A percentile compares a stretch with the other conserved stretches of the same genome.
These are phyloP conservation scores for Cerastis leucographa DNA, from an alignment of 2,888 invertebrate species.

Conservation along the genomic window DNA sequence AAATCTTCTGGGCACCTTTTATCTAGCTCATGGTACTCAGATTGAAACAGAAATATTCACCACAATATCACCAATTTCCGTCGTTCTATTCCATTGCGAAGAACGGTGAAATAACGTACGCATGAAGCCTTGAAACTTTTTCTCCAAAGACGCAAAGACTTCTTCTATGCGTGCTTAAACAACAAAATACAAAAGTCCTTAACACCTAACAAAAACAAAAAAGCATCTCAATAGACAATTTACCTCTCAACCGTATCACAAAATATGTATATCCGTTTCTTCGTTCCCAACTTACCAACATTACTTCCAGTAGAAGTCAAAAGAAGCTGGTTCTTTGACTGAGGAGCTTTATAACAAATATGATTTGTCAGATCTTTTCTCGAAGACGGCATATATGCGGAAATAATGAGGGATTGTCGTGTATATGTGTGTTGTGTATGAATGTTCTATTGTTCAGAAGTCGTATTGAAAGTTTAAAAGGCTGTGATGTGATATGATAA, in stretches of 20 bases:
- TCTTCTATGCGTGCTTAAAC: neutral
- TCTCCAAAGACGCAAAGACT: neutral
- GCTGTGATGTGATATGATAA: conserved; percentile 13
- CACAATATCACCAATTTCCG: neutral
- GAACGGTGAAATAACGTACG: neutral
- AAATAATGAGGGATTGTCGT: conserved; percentile 36
- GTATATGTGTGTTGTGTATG: neutral
- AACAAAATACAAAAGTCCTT: neutral
- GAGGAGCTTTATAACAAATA: conserved; percentile 53
- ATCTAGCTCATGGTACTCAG: neutral
- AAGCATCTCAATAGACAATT: neutral
- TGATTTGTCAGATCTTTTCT: conserved; percentile 44
- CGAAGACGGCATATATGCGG: neutral
- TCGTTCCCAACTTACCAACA: conserved; percentile 12
- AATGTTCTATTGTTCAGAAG: conserved; percentile 12
- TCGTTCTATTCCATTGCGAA: neutral
- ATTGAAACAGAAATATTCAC: too few species aligned
- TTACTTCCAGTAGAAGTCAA: conserved; percentile 48
- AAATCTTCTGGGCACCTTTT: neutral
- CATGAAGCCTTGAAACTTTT: neutral
- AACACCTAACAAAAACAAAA: neutral
- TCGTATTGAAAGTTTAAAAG: conserved; percentile 13
- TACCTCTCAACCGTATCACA: neutral
- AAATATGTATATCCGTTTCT: conserved; percentile 26
- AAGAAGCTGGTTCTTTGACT: conserved; percentile 45